A percentile compares a stretch with the other conserved stretches of the same genome.
Evolutionary conservation across 1,140 invertebrate species (phyloP).

Genomic region (Drosophila navojoa): DNA sequence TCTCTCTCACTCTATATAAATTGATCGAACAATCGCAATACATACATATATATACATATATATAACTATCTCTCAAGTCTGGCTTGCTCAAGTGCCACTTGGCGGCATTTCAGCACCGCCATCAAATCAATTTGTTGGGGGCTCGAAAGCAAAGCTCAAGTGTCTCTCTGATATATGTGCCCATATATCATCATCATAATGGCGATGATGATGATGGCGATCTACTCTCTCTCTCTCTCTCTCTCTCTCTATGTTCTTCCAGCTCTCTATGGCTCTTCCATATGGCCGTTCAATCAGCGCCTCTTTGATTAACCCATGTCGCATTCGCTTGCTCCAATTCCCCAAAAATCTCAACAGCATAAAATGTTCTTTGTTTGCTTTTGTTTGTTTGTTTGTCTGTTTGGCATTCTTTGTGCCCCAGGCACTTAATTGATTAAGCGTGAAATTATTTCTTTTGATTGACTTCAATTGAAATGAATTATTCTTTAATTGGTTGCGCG

Average conservation of each 20-base stretch:
- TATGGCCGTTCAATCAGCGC: conserved; percentile 16
- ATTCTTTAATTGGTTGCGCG: conserved; percentile 75
- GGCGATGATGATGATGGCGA: conserved; percentile 63
- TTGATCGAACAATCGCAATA: conserved; percentile 1
- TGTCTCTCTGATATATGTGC: conserved; percentile 15
- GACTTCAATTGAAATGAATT: conserved; percentile 82
- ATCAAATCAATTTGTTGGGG: conserved; percentile 73
- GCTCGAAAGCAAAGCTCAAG: conserved; percentile 68
- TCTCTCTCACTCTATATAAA: neutral
- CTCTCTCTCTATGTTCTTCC: neutral
- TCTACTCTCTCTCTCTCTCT: neutral
- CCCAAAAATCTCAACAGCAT: conserved; percentile 46
- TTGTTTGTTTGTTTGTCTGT: conserved; percentile 1
- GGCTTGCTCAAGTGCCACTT: conserved; percentile 66
- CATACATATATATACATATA: neutral
- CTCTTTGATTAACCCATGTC: conserved; percentile 11
- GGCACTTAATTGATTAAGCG: conserved; percentile 77
- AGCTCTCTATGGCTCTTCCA: neutral
- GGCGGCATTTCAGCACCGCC: conserved; percentile 65
- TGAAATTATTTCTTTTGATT: conserved; percentile 82
- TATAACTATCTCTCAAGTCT: conserved; percentile 15
- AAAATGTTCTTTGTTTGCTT: conserved; percentile 23
- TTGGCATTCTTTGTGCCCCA: conserved; percentile 11
- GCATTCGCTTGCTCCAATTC: neutral
- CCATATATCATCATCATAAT: conserved; percentile 70